phyloP scores from a whole-genome alignment of 2,888 invertebrate species.

The Listrodromus nycthemerus region DNA sequence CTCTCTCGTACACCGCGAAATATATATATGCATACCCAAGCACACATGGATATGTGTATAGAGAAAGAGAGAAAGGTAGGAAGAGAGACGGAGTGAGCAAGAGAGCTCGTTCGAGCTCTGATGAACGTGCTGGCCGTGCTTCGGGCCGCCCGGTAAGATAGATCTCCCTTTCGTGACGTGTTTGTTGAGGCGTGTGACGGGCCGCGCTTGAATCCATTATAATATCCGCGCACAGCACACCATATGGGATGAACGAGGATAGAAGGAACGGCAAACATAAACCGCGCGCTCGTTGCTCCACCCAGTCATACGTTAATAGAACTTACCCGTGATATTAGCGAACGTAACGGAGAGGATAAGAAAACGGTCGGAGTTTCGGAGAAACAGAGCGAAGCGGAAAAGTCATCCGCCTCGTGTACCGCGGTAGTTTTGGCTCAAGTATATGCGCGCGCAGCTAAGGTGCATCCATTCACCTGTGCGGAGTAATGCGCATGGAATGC shows the following conservation, averaged over 20 bases:
- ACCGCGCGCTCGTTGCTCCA: slow-evolving; percentile 10
- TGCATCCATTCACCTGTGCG: slow-evolving; percentile 28
- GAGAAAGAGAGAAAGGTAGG: slow-evolving; percentile 17
- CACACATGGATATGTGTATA: background rate
- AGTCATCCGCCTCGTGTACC: slow-evolving; percentile 23
- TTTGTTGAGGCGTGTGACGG: slow-evolving; percentile 73
- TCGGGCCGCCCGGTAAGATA: slow-evolving; percentile 70
- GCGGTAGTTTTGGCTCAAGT: slow-evolving; percentile 1
- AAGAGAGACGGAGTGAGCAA: slow-evolving; percentile 41
- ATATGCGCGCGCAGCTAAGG: slow-evolving; percentile 4
- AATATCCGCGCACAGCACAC: slow-evolving; percentile 60
- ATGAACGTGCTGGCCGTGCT: slow-evolving; percentile 74
- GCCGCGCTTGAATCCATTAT: slow-evolving; percentile 72
- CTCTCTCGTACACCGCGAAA: slow-evolving; percentile 11
- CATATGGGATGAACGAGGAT: slow-evolving; percentile 1
- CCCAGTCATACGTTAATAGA: slow-evolving; percentile 2
- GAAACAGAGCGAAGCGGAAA: background rate
- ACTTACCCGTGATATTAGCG: slow-evolving; percentile 12
- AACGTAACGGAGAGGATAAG: background rate
- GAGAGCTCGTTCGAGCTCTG: slow-evolving; percentile 72
- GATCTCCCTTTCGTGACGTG: slow-evolving; percentile 76
- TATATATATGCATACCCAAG: background rate
- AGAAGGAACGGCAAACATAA: slow-evolving; percentile 3
- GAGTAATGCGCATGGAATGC: slow-evolving; percentile 31
- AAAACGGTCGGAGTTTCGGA: background rate